Evolutionary conservation across 2,888 invertebrate species (phyloP), one percentile per base, ranked within the genome.

Genomic region (Tuta absoluta): DNA sequence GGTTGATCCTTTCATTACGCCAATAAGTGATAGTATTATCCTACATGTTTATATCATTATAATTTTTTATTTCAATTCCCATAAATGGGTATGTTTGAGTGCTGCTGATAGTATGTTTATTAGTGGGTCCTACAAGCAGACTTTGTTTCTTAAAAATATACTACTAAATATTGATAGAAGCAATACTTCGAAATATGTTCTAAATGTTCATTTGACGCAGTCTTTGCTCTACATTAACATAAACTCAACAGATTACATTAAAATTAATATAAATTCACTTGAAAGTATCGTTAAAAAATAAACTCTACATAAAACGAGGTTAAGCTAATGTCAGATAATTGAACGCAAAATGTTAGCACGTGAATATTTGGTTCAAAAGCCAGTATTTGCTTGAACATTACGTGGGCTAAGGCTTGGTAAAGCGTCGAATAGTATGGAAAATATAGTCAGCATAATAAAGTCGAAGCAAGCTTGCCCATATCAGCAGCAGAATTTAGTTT

Each of bases 251-350:
- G 17, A 45, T 7, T 45, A 45, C n/a, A 45, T n/a, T 45, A 45
- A 33, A 17, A 56, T 56, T 5, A 7, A 17, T 33, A 4, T n/a
- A 14, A 53, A 11, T 56, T 7, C 12, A 33, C 33, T 24, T 33
- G n/a, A 56, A 56, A 56, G 33, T 28, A 17, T 17, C 3, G 17
- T 56, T 56, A 33, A 56, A 56, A 33, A 24, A 24, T 33, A 56
- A 56, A 56, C 56, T 33, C n/a, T 24, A 56, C 17, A 56, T 56
- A 56, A n/a, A 56, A 33, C 60, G n/a, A 41, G 24, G 49, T 28
- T 28, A 48, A 49, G 24, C 14, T 61, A 61, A 61, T 61, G 48
- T n/a, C 17, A 49, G 28, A 41, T 49, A 61, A 61, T 61, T 48
- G 48, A 8, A 49, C n/a, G 23, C 24, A 61, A 61, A 61, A n/a